Evolutionary conservation across 2,797 vertebrate species (phyloP).

Genomic region (Argyrosomus regius): DNA sequence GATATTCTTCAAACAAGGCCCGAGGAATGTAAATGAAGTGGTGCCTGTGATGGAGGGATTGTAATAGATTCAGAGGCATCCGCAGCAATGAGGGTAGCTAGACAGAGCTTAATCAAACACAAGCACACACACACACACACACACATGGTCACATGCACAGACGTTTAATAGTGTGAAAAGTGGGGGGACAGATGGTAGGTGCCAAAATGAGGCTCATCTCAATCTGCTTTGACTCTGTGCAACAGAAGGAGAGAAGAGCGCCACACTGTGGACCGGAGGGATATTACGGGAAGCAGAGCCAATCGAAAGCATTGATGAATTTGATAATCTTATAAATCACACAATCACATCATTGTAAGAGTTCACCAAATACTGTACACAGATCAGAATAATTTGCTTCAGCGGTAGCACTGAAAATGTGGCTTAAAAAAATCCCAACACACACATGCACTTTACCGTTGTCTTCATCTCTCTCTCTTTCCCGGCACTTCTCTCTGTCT

Average conservation of each 20-base stretch:
- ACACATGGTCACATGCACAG: conserved; percentile 56
- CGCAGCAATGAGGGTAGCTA: conserved; percentile 58
- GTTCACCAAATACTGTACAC: conserved; percentile 1
- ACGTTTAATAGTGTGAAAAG: conserved; percentile 75
- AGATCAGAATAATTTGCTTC: conserved; percentile 6
- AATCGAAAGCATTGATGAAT: conserved; percentile 7
- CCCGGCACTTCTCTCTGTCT: conserved; percentile 22
- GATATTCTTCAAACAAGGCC: conserved; percentile 82
- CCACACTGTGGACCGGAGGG: conserved; percentile 86
- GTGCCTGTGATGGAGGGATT: conserved; percentile 77
- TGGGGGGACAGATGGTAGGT: conserved; percentile 62
- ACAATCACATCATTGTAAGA: conserved; percentile 13
- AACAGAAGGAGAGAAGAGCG: conserved; percentile 67
- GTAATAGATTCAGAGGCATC: conserved; percentile 82
- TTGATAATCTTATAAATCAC: conserved; percentile 11
- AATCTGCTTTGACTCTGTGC: conserved; percentile 65
- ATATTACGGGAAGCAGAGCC: conserved; percentile 17
- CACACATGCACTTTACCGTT: conserved; percentile 7
- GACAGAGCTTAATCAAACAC: conserved; percentile 79
- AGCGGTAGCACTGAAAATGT: conserved; percentile 6
- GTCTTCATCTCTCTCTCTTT: conserved; percentile 34
- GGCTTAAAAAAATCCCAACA: background rate
- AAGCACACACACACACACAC: conserved; percentile 51
- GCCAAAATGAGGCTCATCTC: conserved; percentile 70
- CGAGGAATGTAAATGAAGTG: conserved; percentile 83